Evolutionary conservation across 1,140 invertebrate species (phyloP).

Genomic region (Neotoxoptera formosana): DNA sequence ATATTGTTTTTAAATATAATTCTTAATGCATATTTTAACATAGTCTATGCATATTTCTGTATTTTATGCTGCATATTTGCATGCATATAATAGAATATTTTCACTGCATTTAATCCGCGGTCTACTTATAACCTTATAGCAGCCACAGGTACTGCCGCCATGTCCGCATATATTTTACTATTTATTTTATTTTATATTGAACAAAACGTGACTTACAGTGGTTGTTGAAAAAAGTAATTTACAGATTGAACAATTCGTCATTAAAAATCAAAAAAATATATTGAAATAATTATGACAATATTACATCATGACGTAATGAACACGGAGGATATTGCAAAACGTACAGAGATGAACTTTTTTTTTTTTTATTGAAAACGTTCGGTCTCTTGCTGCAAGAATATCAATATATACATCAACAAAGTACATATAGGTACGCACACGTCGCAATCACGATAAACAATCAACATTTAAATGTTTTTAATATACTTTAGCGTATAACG

Average conservation of each 20-base stretch:
- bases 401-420: not conserved
- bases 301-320: not conserved
- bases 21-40: too few species aligned
- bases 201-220: not conserved
- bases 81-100: too few species aligned
- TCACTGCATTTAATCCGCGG: too few species aligned
- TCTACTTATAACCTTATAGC: too few species aligned
- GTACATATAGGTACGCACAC: not conserved
- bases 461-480: not conserved
- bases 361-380: not conserved
- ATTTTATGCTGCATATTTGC: too few species aligned
- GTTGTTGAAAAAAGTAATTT: not conserved
- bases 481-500: not conserved
- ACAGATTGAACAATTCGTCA: not conserved
- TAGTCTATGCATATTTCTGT: too few species aligned
- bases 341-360: not conserved
- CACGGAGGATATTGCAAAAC: too few species aligned
- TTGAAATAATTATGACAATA: not conserved
- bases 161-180: not conserved
- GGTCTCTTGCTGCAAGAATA: not conserved
- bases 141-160: too few species aligned
- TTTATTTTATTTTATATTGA: not conserved
- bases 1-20: too few species aligned
- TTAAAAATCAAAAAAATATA: not conserved
- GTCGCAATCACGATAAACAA: not conserved